Evolutionary conservation across 2,113 vertebrate genomes (phyloP).

Genomic region (Peromyscus maniculatus): DNA sequence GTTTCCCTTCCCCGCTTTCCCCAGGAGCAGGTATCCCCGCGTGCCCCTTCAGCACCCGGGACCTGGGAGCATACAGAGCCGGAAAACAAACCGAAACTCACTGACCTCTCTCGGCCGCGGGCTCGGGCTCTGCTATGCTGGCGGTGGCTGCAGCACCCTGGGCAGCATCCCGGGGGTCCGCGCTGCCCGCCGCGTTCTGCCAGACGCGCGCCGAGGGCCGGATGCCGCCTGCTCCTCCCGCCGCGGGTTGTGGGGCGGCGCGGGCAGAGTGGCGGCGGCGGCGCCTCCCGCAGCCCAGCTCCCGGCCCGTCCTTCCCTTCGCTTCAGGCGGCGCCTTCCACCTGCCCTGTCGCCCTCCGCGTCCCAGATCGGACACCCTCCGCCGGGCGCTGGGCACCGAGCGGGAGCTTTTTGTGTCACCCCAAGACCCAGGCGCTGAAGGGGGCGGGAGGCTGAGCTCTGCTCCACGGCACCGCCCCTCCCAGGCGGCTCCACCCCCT

Average conservation of each 20-base stretch:
- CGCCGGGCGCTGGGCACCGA: background rate
- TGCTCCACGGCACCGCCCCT: conserved; percentile 65
- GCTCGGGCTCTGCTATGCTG: background rate
- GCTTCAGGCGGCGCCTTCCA: conserved; percentile 18
- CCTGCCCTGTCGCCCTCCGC: conserved; percentile 32
- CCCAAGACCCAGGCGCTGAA: background rate
- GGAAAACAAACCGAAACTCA: conserved; percentile 77
- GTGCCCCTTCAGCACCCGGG: background rate
- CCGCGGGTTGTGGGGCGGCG: background rate
- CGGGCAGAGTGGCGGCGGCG: background rate
- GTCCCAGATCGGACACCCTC: conserved; percentile 1
- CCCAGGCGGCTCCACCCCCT: conserved; percentile 67
- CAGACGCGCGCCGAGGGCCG: background rate
- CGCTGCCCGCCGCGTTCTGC: background rate
- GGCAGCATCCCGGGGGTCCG: conserved; percentile 54
- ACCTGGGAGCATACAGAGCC: background rate
- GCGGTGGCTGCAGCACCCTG: background rate
- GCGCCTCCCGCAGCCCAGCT: conserved; percentile 43
- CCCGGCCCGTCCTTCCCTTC: background rate
- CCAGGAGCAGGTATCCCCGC: background rate
- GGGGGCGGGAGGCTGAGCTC: conserved; percentile 62
- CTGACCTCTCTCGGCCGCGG: conserved; percentile 55
- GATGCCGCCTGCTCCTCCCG: background rate
- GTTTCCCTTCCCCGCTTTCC: background rate
- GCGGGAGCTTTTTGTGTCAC: conserved; percentile 71